Evolutionary conservation across 2,113 vertebrate species (phyloP), one percentile per base, ranked within the genome.

Genomic region (Mustela lutreola): DNA sequence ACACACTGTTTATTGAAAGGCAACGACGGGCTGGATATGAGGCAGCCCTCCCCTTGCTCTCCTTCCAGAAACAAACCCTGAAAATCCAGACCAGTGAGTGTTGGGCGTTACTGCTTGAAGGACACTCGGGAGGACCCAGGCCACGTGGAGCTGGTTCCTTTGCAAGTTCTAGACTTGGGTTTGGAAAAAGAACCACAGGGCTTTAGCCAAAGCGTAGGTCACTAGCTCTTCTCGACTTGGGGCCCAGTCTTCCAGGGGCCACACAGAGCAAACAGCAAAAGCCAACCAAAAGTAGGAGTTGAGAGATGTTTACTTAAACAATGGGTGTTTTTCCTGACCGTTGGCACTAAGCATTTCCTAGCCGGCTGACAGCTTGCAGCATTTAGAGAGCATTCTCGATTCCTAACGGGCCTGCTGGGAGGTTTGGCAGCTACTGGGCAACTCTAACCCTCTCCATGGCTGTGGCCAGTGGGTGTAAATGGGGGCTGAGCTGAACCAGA

Each of bases 241-340:
- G 14, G 28, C 15, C 2, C 36, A 10, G 21, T 48, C 18, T 75
- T 45, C n/a, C 36, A 33, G 15, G 0, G 8, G 3, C 1, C 31
- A 75, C 21, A 62, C 16, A 83, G 48, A 84, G 83, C 12, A 53
- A 70, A 28, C 42, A 79, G 62, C 8, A 11, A 60, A 85, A 92
- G 65, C 33, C 33, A 53, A 42, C 39, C 28, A 36, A 18, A 63
- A 42, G 12, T 4, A 75, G 19, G 11, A 21, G 22, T 28, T 4
- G 22, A 39, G 76, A 15, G 10, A 39, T 33, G 36, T 70, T 82
- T 58, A 48, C 67, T 76, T 65, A 19, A 48, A 42, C 45, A 16
- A 58, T 48, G 45, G 11, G 11, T 58, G 76, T 63, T 87, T 75
- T 62, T 50, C 31, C 39, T 60, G 63, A 11, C 39, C 53, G 16